Evolutionary conservation across 2,888 invertebrate genomes (phyloP).

Genomic region (Bimastos eiseni): DNA sequence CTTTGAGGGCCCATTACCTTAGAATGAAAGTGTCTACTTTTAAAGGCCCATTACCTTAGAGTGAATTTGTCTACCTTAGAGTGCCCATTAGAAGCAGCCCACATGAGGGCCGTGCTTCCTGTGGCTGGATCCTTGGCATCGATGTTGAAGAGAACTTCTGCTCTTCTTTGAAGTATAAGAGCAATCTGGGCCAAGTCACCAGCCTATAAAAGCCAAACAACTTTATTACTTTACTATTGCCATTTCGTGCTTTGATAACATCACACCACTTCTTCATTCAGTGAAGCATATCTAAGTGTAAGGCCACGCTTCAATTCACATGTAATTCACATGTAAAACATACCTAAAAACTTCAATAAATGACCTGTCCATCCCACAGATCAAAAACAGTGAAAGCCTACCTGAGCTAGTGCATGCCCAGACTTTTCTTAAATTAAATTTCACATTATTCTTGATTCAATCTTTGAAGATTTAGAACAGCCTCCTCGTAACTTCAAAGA

Average conservation of each 20-base stretch:
- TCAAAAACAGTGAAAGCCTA: too few species aligned
- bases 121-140: slow-evolving; percentile 59
- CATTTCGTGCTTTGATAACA: neutral
- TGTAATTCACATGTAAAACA: neutral
- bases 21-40: slow-evolving; percentile 47
- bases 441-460: too few species aligned
- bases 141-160: slow-evolving; percentile 53
- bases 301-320: neutral
- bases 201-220: slow-evolving; percentile 48
- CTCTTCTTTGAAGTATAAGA: slow-evolving; percentile 51
- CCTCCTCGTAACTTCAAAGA: too few species aligned
- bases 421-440: too few species aligned
- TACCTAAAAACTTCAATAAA: neutral
- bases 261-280: neutral
- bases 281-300: neutral
- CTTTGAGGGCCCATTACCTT: neutral
- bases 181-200: slow-evolving; percentile 55
- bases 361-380: too few species aligned
- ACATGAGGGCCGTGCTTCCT: slow-evolving; percentile 60
- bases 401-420: too few species aligned
- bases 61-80: slow-evolving; percentile 49
- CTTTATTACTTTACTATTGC: neutral
- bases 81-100: slow-evolving; percentile 60
- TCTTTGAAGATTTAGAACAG: too few species aligned
- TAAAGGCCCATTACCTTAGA: slow-evolving; percentile 33